Conservation (phyloP, 2,888 invertebrate species). For the Crossocerus cetratus region DNA sequence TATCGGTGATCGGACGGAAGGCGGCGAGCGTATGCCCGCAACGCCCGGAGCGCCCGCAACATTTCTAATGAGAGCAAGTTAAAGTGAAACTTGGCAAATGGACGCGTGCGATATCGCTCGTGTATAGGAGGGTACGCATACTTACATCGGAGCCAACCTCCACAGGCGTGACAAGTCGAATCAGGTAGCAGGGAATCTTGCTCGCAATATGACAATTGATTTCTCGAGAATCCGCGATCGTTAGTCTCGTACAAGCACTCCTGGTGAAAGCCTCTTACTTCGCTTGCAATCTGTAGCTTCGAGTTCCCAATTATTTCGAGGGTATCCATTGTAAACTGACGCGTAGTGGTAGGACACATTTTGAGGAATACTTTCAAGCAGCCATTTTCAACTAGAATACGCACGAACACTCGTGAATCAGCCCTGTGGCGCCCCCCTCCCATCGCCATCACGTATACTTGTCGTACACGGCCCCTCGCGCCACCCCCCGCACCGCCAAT, state of each 20-base stretch:
- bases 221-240: constrained; percentile 35
- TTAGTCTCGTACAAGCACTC: constrained; percentile 31
- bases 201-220: constrained; percentile 43
- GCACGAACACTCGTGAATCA: constrained; percentile 9
- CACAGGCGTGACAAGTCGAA: constrained; percentile 60
- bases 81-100: not conserved
- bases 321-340: constrained; percentile 67
- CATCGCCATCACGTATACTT: no score
- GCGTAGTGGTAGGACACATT: constrained; percentile 60
- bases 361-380: constrained; percentile 62
- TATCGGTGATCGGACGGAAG: no score
- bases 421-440: constrained; percentile 19
- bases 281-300: constrained; percentile 45
- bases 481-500: not conserved
- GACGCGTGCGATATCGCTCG: constrained; percentile 3
- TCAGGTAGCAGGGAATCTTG: constrained; percentile 43
- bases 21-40: no score
- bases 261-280: constrained; percentile 33
- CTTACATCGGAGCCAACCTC: constrained; percentile 64
- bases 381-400: constrained; percentile 68
- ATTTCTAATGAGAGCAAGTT: not conserved
- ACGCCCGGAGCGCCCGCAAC: no score
- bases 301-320: constrained; percentile 54
- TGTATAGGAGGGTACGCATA: constrained; percentile 23
- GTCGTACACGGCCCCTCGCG: constrained; percentile 8